A percentile compares a stretch with the other conserved stretches of the same genome.
Evolutionary conservation across 2,888 invertebrate species (phyloP).

Genomic region (Trimorus sp.): DNA sequence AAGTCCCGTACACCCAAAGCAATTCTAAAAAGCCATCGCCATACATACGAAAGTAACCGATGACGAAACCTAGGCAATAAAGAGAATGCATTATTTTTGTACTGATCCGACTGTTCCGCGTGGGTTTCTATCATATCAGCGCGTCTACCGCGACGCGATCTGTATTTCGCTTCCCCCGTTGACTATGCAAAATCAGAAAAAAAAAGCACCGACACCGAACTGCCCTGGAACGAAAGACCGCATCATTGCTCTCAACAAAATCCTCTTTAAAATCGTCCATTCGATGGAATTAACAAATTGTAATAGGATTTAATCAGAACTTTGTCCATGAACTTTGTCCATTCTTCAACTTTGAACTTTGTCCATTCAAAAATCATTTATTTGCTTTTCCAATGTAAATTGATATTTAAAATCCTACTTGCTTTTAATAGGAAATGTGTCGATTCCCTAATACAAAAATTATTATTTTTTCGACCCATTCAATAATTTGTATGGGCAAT

Average conservation of each 20-base stretch:
- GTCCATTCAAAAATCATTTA: too few relatives aligned
- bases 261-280: too few relatives aligned
- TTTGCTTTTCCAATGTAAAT: too few relatives aligned
- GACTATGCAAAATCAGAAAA: slow-evolving; percentile 8
- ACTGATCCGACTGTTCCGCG: slow-evolving; percentile 27
- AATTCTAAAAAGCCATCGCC: slow-evolving; percentile 9
- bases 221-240: slow-evolving; percentile 2
- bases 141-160: slow-evolving; percentile 5
- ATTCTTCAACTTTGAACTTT: too few relatives aligned
- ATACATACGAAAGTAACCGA: background rate
- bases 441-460: too few relatives aligned
- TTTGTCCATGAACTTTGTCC: too few relatives aligned
- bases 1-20: background rate
- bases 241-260: background rate
- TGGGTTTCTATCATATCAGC: slow-evolving; percentile 38
- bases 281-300: too few relatives aligned
- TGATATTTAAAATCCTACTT: too few relatives aligned
- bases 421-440: too few relatives aligned
- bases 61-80: slow-evolving; percentile 37
- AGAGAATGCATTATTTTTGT: slow-evolving; percentile 39
- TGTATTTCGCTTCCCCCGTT: background rate
- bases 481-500: too few relatives aligned
- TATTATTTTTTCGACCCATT: too few relatives aligned
- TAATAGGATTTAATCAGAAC: too few relatives aligned
- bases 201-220: slow-evolving; percentile 14